A percentile compares a stretch with the other conserved stretches of the same genome.
phyloP scores from a whole-genome alignment of 2,113 vertebrate species.

The Strigops habroptila region DNA sequence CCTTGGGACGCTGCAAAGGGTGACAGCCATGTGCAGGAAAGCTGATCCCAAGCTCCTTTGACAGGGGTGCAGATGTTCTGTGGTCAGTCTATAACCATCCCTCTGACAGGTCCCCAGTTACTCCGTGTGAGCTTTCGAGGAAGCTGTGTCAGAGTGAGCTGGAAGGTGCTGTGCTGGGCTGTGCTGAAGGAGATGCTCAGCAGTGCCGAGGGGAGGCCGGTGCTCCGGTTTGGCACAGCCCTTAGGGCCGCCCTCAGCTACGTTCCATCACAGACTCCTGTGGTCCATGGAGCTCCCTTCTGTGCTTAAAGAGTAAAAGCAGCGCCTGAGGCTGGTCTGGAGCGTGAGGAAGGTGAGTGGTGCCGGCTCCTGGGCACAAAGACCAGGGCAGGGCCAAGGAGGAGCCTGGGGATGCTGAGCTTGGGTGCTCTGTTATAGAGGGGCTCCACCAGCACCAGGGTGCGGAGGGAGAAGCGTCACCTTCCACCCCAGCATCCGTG shows the following conservation, averaged over 20 bases:
- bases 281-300: accelerated
- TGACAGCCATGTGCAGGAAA: accelerated
- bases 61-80: accelerated
- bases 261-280: accelerated
- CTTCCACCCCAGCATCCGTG: neutral
- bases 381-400: neutral
- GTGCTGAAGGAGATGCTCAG: neutral
- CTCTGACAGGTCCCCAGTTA: accelerated
- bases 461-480: neutral
- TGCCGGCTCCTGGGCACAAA: neutral
- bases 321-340: neutral
- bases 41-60: accelerated
- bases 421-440: neutral
- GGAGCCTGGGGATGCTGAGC: too few species aligned
- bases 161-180: accelerated
- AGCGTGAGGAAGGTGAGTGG: neutral
- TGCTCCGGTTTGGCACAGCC: accelerated
- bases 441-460: neutral
- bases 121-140: accelerated
- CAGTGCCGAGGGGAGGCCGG: accelerated
- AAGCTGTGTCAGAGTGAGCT: accelerated
- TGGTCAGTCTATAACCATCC: accelerated
- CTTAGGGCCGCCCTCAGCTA: neutral
- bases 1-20: accelerated
- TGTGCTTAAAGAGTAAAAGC: neutral